phyloP scores from a whole-genome alignment of 2,797 vertebrate genomes.

The Rhinogobio ventralis region DNA sequence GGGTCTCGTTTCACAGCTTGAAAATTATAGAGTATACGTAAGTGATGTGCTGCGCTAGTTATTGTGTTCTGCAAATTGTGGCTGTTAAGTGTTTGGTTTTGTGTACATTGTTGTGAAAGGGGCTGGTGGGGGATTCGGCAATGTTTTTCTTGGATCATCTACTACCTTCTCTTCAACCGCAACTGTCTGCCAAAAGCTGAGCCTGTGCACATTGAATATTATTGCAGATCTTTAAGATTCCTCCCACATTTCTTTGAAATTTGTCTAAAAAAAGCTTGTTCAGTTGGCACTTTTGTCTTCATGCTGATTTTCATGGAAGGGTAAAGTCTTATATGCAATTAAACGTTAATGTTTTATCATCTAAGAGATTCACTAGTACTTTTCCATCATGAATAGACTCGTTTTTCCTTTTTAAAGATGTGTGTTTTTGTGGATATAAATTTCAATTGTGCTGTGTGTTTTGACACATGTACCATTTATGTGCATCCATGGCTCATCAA shows the following conservation, averaged over 20 bases:
- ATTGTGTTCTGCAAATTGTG: slow-evolving; percentile 20
- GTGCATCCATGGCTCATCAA: slow-evolving; percentile 20
- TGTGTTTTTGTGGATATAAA: background rate
- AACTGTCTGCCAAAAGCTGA: slow-evolving; percentile 38
- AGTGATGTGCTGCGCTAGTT: slow-evolving; percentile 23
- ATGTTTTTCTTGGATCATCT: slow-evolving; percentile 48
- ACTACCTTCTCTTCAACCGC: slow-evolving; percentile 29
- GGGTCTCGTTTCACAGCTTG: slow-evolving; percentile 17
- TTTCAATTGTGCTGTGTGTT: slow-evolving; percentile 10
- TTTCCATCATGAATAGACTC: background rate
- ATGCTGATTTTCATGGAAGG: background rate
- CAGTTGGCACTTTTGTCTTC: slow-evolving; percentile 45
- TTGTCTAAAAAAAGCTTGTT: slow-evolving; percentile 45
- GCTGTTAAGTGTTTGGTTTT: slow-evolving; percentile 43
- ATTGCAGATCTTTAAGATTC: slow-evolving; percentile 49
- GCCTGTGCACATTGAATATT: slow-evolving; percentile 53
- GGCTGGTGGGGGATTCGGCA: background rate
- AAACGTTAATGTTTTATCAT: background rate
- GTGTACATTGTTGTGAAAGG: slow-evolving; percentile 17
- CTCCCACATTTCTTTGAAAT: slow-evolving; percentile 50
- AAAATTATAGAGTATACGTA: background rate
- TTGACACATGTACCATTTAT: background rate
- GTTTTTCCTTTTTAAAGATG: background rate
- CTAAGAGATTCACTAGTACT: background rate
- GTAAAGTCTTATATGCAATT: background rate